Base-by-base conservation (phyloP, 1,140 invertebrate species). In the Drosophila pruinosa region DNA sequence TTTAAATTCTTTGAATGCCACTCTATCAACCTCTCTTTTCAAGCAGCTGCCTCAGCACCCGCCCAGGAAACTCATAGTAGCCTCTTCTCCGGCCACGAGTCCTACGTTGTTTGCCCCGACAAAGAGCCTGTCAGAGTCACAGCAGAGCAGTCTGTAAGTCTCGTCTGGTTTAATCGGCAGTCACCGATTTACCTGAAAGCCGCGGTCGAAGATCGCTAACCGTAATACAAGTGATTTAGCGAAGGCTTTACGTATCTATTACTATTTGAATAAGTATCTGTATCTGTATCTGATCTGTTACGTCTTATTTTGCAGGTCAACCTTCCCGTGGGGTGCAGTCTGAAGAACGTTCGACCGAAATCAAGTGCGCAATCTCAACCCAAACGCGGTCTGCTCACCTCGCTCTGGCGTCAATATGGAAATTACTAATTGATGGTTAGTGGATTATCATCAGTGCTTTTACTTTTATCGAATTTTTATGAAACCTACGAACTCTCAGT, bases 101-200 rank as follows among this genome's bases (percentile, higher is more conserved):
- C 85, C 12, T 91, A 74, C 41, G 80, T 91, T 0, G 53, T 91
- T 15, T 91, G 90, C 31, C 89, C 90, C 0, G 72, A 72, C 17
- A 76, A 76, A 15, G 57, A 78, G 14, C 83, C 90, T 3, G 68
- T 91, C 15, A 75, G 72, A 50, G 90, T 91, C 7, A 89, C 83
- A n/a, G 28, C 70, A 3, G 47, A 75, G 3, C 72, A 90, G 78
- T 76, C 89, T 36, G 90, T 91, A 83, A 91, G 90, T 86, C 50
- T 77, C 70, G 75, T 56, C 3, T 48, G 47, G 21, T 12, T n/a
- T n/a, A n/a, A n/a, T n/a, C 26, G 6, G 8, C 38, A 17, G 2
- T 10, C n/a, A n/a, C 15, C 38, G 15, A 41, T 19, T 41, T 5
- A 10, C 17, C 4, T 8, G 14, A 41, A 41, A 43, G 19, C n/a